Evolutionary conservation across 2,113 vertebrate species (phyloP).

Genomic region (Eleginops maclovinus): DNA sequence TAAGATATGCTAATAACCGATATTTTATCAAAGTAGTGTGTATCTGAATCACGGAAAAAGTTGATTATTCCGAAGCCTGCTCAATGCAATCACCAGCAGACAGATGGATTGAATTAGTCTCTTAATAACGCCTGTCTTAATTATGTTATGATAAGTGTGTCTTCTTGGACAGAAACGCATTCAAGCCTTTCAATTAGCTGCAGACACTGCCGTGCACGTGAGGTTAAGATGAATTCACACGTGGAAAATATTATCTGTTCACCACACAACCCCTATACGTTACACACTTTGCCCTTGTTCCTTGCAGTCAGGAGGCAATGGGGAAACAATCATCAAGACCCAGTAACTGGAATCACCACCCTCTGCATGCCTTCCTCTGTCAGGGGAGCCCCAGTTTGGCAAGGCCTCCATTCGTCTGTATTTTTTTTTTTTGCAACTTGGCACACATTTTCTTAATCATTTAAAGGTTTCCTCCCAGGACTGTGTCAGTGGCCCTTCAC

Average conservation of each 20-base stretch:
- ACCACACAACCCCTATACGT: neutral
- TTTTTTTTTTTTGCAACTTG: constrained; percentile 21
- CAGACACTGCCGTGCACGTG: too few species aligned
- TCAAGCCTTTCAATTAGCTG: too few species aligned
- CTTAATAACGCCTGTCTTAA: constrained; percentile 61
- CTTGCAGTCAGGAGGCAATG: neutral
- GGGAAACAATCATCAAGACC: neutral
- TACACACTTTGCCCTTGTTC: neutral
- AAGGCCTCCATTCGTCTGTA: neutral
- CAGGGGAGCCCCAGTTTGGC: constrained; percentile 15
- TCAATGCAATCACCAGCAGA: constrained; percentile 47
- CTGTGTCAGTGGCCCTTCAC: constrained; percentile 46
- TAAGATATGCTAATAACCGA: constrained; percentile 14
- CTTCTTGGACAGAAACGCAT: constrained; percentile 28
- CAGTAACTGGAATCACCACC: neutral
- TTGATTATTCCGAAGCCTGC: constrained; percentile 26
- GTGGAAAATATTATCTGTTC: neutral
- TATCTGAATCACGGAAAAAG: constrained; percentile 36
- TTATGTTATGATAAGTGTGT: constrained; percentile 47
- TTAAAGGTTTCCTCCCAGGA: constrained; percentile 50
- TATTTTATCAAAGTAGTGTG: constrained; percentile 29
- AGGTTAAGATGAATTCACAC: neutral
- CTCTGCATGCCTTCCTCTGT: neutral
- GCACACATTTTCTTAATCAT: constrained; percentile 50
- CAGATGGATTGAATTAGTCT: constrained; percentile 59